Base-by-base conservation (phyloP, 2,888 invertebrate genomes). In the Schrankia costaestrigalis region DNA sequence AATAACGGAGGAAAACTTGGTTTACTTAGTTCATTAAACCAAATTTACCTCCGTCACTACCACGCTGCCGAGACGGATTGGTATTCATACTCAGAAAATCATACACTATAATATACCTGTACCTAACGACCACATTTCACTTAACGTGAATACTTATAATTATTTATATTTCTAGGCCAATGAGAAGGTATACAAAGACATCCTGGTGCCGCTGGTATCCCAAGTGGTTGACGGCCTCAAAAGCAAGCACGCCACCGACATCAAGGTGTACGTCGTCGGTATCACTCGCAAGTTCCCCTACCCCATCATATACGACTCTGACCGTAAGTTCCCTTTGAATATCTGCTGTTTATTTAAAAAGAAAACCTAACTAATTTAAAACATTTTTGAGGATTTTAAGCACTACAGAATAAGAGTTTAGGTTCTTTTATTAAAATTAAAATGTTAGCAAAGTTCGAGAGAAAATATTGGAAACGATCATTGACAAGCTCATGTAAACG, bases 101-200 rank as follows among this genome's bases (percentile, higher is more conserved):
- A 17, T 5, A 17, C 7, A 5, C 17, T 5, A 7, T 7, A 17
- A 17, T 17, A 5, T 7, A 17, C 4, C 17, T 17, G 3, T 5
- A 17, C 17, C 17, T 17, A 17, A 5, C 7, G 4, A 17, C 17
- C 3, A 3, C 3, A 17, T 17, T 17, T 17, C 17, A 17, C 4
- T 21, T 21, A 21, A 1, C 21, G 1, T 9, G 21, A 21, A 2
- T n/a, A 21, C 2, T 19, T 8, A n/a, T 3, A 21, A 21, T 2
- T n/a, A n/a, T 26, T 9, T 3, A n/a, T 26, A 15, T 11, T 12
- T 71, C 2, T 75, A 90, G 70, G 71, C 83, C 22, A 94, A 93
- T 68, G 91, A 92, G 56, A 87, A 89, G 44, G 72, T 90, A 22
- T 93, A 90, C 86, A 91, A 91, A 48, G 90, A 91, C 14, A 68